phyloP scores from a whole-genome alignment of 2,797 vertebrate genomes.

The Kryptopterus vitreolus region DNA sequence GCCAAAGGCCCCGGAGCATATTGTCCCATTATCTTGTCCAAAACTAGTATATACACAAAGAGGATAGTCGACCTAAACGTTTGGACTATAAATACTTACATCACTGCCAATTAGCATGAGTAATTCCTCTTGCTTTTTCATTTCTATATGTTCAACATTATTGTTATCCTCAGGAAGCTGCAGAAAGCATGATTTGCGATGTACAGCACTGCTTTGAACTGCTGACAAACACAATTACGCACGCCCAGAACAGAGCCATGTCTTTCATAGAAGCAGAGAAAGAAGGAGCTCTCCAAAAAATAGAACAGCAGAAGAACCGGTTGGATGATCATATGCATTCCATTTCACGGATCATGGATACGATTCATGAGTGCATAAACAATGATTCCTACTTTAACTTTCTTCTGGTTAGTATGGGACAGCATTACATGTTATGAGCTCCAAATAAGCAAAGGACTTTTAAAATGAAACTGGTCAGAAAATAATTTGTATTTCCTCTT shows the following conservation, averaged over 20 bases:
- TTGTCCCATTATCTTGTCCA: too few species aligned
- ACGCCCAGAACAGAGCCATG: constrained; percentile 3
- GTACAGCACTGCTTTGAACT: not conserved
- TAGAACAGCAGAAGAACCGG: constrained; percentile 7
- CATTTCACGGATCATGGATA: not conserved
- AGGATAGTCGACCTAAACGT: too few species aligned
- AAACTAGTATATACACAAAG: too few species aligned
- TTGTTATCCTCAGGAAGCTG: constrained; percentile 15
- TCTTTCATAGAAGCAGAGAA: constrained; percentile 22
- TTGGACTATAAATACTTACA: not conserved
- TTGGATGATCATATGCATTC: constrained; percentile 5
- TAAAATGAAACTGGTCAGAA: not conserved
- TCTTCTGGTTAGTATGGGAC: constrained; percentile 21
- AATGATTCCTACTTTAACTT: constrained; percentile 35
- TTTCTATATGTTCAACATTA: not conserved
- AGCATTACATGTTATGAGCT: not conserved
- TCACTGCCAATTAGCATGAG: not conserved
- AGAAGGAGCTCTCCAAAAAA: constrained; percentile 2
- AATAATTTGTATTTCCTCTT: not conserved
- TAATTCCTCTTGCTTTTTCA: not conserved
- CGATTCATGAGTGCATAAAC: not conserved
- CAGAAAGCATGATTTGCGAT: constrained; percentile 17
- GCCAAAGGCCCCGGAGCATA: too few species aligned
- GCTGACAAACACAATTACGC: constrained; percentile 2
- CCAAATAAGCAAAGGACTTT: not conserved